Evolutionary conservation across 2,113 vertebrate species (phyloP).

Genomic region (Boulengeromyrus knoepffleri): DNA sequence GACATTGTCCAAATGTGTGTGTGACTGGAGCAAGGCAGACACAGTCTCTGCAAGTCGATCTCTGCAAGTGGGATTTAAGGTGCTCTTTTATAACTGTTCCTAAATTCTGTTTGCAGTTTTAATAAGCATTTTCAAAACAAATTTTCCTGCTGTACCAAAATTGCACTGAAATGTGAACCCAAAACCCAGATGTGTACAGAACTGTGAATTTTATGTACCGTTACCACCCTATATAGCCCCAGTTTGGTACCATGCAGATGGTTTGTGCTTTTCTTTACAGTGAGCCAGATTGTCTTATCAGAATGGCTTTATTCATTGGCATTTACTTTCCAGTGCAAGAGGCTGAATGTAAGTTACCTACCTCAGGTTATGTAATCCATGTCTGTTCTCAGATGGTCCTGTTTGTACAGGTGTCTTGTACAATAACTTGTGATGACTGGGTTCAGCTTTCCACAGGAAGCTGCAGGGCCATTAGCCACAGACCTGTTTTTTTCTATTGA

Average conservation of each 20-base stretch:
- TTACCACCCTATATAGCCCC: background rate
- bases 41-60: too few species aligned
- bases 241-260: background rate
- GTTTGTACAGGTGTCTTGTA: background rate
- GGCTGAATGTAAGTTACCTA: background rate
- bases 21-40: background rate
- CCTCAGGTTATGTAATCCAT: background rate
- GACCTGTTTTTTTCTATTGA: background rate
- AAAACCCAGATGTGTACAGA: background rate
- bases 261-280: background rate
- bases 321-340: background rate
- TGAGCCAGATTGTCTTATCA: background rate
- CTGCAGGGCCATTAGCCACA: background rate
- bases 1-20: background rate
- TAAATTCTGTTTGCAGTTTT: background rate
- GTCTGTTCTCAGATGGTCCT: background rate
- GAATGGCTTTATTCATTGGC: background rate
- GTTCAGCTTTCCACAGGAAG: background rate
- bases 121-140: background rate
- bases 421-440: background rate
- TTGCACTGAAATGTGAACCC: background rate
- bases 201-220: background rate
- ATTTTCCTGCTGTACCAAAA: background rate
- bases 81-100: background rate
- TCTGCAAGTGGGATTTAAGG: background rate